Conservation (phyloP, 2,888 invertebrate genomes). For the Cataglyphis cursor region DNA sequence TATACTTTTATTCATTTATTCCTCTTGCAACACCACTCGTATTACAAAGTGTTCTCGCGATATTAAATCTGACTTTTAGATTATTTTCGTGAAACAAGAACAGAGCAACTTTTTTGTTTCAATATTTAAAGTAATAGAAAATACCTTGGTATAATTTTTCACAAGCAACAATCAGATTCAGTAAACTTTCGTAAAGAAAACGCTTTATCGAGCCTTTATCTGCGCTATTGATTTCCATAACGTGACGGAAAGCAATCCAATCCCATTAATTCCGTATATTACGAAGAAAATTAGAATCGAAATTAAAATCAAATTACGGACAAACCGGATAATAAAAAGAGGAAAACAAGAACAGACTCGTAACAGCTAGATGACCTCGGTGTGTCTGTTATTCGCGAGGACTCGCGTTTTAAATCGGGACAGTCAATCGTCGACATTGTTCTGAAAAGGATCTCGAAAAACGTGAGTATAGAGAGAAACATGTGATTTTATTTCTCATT, state of each 20-base stretch:
- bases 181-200: background rate
- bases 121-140: background rate
- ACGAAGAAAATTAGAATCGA: background rate
- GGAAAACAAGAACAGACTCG: background rate
- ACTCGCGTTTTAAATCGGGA: conserved; percentile 11
- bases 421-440: conserved; percentile 11
- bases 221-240: background rate
- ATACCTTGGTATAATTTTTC: background rate
- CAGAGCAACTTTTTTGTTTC: background rate
- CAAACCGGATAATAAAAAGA: conserved; percentile 11
- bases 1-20: background rate
- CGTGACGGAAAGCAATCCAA: background rate
- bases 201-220: background rate
- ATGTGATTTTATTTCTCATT: conserved; percentile 14
- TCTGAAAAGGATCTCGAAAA: background rate
- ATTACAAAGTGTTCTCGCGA: background rate
- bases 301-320: conserved; percentile 12
- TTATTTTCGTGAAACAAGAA: background rate
- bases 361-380: background rate
- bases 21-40: background rate
- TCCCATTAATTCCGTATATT: background rate
- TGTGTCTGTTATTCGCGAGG: background rate
- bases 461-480: background rate
- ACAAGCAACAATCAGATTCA: background rate
- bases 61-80: background rate